A percentile compares a stretch with the other conserved stretches of the same genome.
Evolutionary conservation across 2,888 invertebrate genomes (phyloP).

Genomic region (Tortricodes alternella): DNA sequence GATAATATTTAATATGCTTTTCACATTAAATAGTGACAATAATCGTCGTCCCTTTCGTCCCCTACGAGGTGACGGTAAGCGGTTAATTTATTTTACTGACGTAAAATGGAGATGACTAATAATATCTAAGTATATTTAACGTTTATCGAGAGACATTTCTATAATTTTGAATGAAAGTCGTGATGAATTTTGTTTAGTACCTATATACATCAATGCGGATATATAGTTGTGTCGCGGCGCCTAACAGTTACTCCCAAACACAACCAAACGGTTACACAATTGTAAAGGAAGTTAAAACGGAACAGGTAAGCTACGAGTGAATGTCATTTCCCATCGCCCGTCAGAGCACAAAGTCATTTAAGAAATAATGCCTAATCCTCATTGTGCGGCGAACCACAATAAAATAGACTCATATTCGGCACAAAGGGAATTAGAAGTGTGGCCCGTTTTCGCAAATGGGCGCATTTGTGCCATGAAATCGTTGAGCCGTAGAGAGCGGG

Average conservation of each 20-base stretch:
- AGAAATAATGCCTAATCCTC: constrained; percentile 75
- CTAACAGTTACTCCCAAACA: background rate
- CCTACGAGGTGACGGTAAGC: no score
- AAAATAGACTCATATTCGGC: constrained; percentile 63
- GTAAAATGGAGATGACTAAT: no score
- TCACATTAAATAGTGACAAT: no score
- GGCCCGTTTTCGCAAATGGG: constrained; percentile 77
- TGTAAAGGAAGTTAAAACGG: constrained; percentile 43
- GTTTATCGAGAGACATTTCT: no score
- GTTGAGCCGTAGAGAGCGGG: constrained; percentile 66
- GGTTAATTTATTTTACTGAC: no score
- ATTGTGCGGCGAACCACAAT: constrained; percentile 68
- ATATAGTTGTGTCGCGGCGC: background rate
- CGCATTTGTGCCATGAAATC: constrained; percentile 61
- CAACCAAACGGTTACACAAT: constrained; percentile 38
- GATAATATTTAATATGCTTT: no score
- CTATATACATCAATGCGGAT: background rate
- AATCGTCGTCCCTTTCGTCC: no score
- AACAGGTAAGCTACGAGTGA: constrained; percentile 54
- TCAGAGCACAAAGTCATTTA: constrained; percentile 68
- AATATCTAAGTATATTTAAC: no score
- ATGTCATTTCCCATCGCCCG: constrained; percentile 49
- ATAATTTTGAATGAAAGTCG: no score
- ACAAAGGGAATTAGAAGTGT: constrained; percentile 78
- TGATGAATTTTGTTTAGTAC: background rate